Percentiles rank a stretch among this genome's conserved stretches.
Conservation (phyloP, 2,797 vertebrate genomes). For the Pangasius mekongensis region DNA sequence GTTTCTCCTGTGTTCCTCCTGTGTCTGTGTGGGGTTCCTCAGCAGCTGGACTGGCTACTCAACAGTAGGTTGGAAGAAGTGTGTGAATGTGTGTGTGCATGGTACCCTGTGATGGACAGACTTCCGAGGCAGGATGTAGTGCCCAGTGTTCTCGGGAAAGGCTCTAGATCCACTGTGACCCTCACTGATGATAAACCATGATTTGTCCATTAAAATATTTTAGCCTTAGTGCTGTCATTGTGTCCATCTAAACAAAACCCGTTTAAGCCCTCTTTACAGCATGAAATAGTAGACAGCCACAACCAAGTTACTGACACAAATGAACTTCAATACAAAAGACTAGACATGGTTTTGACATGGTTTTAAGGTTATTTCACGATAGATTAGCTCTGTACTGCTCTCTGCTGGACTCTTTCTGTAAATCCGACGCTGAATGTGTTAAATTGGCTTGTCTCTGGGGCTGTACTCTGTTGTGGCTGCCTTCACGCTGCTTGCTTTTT, state of each 20-base stretch:
- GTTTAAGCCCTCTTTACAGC: background rate
- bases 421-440: background rate
- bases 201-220: background rate
- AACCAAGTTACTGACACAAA: background rate
- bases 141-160: background rate
- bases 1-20: too few relatives aligned
- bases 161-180: background rate
- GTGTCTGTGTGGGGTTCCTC: background rate
- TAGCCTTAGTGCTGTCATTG: too few relatives aligned
- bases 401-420: background rate
- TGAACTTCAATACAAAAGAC: background rate
- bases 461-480: background rate
- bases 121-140: background rate
- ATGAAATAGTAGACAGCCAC: background rate
- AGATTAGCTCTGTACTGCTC: background rate
- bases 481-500: background rate
- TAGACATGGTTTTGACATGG: background rate
- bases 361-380: background rate
- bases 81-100: background rate
- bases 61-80: background rate
- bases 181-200: background rate
- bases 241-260: background rate
- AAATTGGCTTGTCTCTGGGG: too few relatives aligned
- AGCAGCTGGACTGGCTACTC: background rate
- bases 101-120: background rate